Conservation (phyloP, 2,888 invertebrate species). For the Coenonympha glycerion region DNA sequence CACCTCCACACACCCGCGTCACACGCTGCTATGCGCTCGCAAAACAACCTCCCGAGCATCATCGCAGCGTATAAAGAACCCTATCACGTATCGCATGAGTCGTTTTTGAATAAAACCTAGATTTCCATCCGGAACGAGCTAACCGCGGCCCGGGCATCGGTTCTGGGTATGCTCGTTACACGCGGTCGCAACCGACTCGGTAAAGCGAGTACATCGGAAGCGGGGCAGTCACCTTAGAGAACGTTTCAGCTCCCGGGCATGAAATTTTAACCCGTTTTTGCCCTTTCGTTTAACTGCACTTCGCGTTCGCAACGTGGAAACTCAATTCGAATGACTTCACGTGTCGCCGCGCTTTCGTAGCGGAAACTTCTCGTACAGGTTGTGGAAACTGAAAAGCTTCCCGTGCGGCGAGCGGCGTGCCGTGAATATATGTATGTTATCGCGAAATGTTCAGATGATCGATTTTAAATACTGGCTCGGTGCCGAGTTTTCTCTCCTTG, state of each 20-base stretch:
- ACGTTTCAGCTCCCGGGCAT: conserved; percentile 33
- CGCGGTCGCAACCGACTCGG: conserved; percentile 40
- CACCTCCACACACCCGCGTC: conserved; percentile 35
- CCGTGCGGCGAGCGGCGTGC: conserved; percentile 43
- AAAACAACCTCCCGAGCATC: conserved; percentile 42
- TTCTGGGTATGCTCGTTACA: conserved; percentile 52
- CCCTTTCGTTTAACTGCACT: conserved; percentile 34
- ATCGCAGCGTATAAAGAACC: conserved; percentile 36
- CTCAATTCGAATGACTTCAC: conserved; percentile 54
- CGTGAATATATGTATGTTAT: conserved; percentile 47
- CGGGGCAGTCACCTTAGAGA: conserved; percentile 44
- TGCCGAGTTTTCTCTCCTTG: neutral
- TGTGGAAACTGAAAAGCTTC: conserved; percentile 56
- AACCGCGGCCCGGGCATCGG: conserved; percentile 39
- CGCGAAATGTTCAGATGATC: conserved; percentile 29
- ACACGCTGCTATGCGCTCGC: conserved; percentile 49
- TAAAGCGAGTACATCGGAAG: conserved; percentile 47
- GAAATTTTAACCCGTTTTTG: conserved; percentile 39
- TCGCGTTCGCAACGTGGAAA: conserved; percentile 35
- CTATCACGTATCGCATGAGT: conserved; percentile 39
- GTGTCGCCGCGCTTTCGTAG: conserved; percentile 47
- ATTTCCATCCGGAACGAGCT: conserved; percentile 24
- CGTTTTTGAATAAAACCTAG: conserved; percentile 17
- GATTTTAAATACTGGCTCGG: neutral
- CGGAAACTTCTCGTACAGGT: conserved; percentile 44